Evolutionary conservation across 2,113 vertebrate genomes (phyloP).

Genomic region (Pseudopipra pipra): DNA sequence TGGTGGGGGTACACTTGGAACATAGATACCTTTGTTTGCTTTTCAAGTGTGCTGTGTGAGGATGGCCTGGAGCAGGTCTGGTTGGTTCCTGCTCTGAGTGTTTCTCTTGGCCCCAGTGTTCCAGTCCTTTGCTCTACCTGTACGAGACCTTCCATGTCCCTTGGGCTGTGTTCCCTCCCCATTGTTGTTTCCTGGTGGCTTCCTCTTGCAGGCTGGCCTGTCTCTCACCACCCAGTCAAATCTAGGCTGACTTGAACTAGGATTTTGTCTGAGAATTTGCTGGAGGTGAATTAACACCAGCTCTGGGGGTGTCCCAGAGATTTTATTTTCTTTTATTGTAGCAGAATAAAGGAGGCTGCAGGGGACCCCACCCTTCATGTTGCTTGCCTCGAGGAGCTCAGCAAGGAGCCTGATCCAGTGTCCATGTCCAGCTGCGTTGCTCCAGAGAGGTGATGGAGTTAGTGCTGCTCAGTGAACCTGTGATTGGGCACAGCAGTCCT

Average conservation of each 20-base stretch:
- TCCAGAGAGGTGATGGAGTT: background rate
- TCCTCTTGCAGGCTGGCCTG: background rate
- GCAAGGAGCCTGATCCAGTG: background rate
- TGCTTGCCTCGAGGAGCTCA: background rate
- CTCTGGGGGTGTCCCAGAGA: background rate
- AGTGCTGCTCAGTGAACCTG: background rate
- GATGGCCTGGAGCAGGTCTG: background rate
- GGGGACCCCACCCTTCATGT: background rate
- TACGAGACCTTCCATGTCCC: background rate
- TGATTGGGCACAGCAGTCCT: background rate
- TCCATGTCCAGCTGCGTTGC: rapidly evolving
- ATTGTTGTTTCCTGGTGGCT: background rate
- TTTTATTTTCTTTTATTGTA: background rate
- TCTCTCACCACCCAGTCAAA: background rate
- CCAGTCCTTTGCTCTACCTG: background rate
- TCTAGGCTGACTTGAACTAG: background rate
- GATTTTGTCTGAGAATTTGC: background rate
- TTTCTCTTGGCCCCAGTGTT: background rate
- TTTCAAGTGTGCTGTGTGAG: background rate
- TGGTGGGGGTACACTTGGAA: background rate
- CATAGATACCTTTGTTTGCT: background rate
- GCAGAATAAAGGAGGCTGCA: background rate
- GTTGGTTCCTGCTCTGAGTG: background rate
- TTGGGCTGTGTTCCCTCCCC: background rate
- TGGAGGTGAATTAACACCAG: background rate